These are phyloP conservation scores for Phalloptychus januarius DNA, from an alignment of 2,797 vertebrate species.

Conservation along the genomic window DNA sequence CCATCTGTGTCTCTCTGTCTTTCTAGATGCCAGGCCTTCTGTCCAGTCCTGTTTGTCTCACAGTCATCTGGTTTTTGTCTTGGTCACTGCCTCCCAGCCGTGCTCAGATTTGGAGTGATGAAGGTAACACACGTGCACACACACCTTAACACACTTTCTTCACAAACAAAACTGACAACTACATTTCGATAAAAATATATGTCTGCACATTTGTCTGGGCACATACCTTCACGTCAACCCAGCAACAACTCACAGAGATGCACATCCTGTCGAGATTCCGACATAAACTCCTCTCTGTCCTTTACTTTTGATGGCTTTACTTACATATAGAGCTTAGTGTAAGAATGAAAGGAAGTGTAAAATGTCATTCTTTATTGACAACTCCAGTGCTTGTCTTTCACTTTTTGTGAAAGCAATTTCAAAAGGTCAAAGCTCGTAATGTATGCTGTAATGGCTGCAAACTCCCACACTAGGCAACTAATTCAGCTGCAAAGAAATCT, in stretches of 20 bases:
- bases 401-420: not conserved
- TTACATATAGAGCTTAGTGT: slow-evolving; percentile 12
- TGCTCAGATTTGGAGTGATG: slow-evolving; percentile 78
- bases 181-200: not conserved
- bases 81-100: slow-evolving; percentile 63
- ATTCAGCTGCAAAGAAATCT: not conserved
- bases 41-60: slow-evolving; percentile 79
- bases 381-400: not conserved
- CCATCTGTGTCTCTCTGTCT: slow-evolving; percentile 17
- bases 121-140: slow-evolving; percentile 71
- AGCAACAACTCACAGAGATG: not conserved
- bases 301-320: slow-evolving; percentile 28
- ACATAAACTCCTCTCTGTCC: slow-evolving; percentile 28
- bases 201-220: not conserved
- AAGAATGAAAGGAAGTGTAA: slow-evolving; percentile 4
- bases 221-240: not conserved
- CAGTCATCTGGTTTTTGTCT: slow-evolving; percentile 80
- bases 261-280: slow-evolving; percentile 28
- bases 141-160: slow-evolving; percentile 24
- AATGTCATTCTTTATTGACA: not conserved
- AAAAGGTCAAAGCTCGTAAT: not conserved
- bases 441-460: not conserved
- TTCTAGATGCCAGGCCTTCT: slow-evolving; percentile 80
- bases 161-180: not conserved
- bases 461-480: not conserved